Base-by-base conservation (phyloP, 2,113 vertebrate genomes). In the Isurus oxyrinchus region DNA sequence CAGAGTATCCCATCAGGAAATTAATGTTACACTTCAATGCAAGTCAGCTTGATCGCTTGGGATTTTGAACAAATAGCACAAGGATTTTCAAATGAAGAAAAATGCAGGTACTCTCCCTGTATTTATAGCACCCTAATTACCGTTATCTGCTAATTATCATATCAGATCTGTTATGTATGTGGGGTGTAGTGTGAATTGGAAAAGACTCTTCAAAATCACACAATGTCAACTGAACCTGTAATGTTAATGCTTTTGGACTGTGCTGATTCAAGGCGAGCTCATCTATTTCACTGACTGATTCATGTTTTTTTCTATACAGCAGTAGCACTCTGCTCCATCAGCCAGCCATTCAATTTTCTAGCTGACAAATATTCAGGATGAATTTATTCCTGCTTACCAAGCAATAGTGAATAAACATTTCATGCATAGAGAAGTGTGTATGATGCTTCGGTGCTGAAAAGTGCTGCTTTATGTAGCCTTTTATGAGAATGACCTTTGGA, bases 371-470 rank as follows among this genome's bases (percentile, higher is more conserved):
- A 95, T 72, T 95, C 67, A 72, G 67, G 66, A 69, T 72, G 94
- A 95, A 95, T 95, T 95, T 95, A 95, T 95, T 95, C 94, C 94
- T 95, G 94, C 94, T 95, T 72, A 72, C 23, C 67, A 95, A 76
- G 94, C 94, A 95, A 55, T 55, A 76, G 67, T 35, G 94, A 95
- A 72, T 95, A 95, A 72, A 95, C 94, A 95, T 95, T 95, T 53
- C 94, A 95, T 72, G 67, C 66, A 53, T 72, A 95, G 67, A 95
- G 44, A 95, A 95, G 44, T 95, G 94, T 23, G 66, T 31, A 31
- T 25, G 13, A 14, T 72, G 44, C 66, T 95, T 95, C 44, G 19
- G 59, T 72, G 66, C 11, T 69, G 61, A 95, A 76, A 69, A 72
- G 40, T 53, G 40, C 66, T 95, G 94, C 94, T 53, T 53, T 69